phyloP scores from a whole-genome alignment of 64 coral and sea anemone genomes.

The Pachyseris speciosa region DNA sequence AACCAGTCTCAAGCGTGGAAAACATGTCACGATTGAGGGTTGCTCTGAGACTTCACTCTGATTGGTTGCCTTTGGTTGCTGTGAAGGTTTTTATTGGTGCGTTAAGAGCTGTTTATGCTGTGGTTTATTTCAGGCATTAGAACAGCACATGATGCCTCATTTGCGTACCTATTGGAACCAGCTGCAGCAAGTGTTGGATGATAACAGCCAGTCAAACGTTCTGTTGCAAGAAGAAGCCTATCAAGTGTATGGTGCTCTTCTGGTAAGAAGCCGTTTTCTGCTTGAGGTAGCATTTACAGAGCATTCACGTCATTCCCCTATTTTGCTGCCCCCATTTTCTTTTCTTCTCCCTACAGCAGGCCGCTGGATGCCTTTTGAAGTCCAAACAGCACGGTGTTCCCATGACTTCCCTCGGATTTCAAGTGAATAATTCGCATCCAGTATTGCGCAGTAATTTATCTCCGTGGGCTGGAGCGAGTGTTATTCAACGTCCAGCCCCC shows the following conservation, averaged over 20 bases:
- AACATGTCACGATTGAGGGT: background rate
- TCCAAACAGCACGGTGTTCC: constrained; percentile 85
- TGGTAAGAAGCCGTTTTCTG: constrained; percentile 22
- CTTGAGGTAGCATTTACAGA: background rate
- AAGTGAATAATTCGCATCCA: constrained; percentile 87
- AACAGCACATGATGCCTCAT: constrained; percentile 85
- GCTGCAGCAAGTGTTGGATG: constrained; percentile 82
- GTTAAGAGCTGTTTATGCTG: background rate
- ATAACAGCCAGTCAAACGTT: constrained; percentile 80
- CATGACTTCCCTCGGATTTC: constrained; percentile 42
- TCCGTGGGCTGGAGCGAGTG: constrained; percentile 85
- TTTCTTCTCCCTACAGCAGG: constrained; percentile 57
- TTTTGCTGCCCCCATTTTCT: background rate
- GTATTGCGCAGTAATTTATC: constrained; percentile 77
- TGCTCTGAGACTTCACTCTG: background rate
- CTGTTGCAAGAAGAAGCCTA: constrained; percentile 83
- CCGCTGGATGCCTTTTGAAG: constrained; percentile 80
- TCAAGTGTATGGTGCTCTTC: constrained; percentile 87
- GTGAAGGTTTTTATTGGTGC: background rate
- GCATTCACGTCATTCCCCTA: background rate
- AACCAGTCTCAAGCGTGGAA: background rate
- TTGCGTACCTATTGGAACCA: constrained; percentile 88
- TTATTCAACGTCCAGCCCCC: constrained; percentile 70
- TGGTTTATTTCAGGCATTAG: constrained; percentile 66
- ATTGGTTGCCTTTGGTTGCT: background rate